These are phyloP conservation scores for Emmelina monodactyla DNA, from an alignment of 2,888 invertebrate species.

Conservation along the genomic window DNA sequence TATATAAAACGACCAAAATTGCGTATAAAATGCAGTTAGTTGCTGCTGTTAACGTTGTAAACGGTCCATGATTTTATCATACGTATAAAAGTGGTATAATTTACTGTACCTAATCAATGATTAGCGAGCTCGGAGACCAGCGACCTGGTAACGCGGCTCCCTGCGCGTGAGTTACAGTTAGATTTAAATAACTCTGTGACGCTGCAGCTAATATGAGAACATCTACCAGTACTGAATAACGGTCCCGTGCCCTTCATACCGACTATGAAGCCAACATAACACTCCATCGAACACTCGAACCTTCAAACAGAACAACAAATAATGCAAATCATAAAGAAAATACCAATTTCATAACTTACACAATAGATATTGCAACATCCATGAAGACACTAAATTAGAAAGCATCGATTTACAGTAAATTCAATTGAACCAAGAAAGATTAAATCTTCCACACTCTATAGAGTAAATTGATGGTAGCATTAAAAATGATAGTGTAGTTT, in stretches of 20 bases:
- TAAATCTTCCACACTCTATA: background rate
- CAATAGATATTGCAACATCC: background rate
- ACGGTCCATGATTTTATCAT: no score
- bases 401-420: background rate
- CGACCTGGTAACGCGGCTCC: conserved; percentile 38
- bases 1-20: no score
- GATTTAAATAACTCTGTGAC: conserved; percentile 54
- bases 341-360: background rate
- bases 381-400: background rate
- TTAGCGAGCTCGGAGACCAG: conserved; percentile 26
- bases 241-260: conserved; percentile 47
- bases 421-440: conserved; percentile 1
- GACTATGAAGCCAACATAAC: no score
- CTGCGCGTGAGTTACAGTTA: conserved; percentile 40
- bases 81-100: no score
- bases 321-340: no score
- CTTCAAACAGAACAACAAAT: no score
- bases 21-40: no score
- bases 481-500: background rate
- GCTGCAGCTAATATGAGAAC: conserved; percentile 29
- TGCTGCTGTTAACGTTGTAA: no score
- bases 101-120: conserved; percentile 14
- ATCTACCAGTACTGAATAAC: conserved; percentile 39
- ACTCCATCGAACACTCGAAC: conserved; percentile 26
- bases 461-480: background rate